A percentile compares a stretch with the other conserved stretches of the same genome.
phyloP scores from a whole-genome alignment of 2,797 vertebrate genomes.

The Lepus oiostolus region DNA sequence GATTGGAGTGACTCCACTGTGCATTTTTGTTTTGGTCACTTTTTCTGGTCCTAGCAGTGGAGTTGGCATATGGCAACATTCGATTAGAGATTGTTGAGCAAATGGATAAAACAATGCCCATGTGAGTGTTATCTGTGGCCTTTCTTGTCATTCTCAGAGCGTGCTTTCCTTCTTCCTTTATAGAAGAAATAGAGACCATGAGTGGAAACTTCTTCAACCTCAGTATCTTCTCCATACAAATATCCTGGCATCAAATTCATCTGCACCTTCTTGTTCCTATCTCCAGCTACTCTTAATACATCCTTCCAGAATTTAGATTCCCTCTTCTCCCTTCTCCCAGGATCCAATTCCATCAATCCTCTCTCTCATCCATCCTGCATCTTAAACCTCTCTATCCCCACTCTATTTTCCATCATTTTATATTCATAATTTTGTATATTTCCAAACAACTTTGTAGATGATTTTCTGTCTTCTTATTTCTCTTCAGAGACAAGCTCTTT shows the following conservation, averaged over 20 bases:
- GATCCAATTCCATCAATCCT: background rate
- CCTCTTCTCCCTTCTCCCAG: background rate
- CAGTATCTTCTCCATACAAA: background rate
- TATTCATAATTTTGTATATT: background rate
- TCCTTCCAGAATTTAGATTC: background rate
- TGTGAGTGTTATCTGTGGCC: background rate
- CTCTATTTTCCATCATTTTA: background rate
- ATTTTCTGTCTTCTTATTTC: constrained; percentile 35
- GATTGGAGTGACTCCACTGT: background rate
- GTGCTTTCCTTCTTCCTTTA: background rate
- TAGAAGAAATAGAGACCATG: background rate
- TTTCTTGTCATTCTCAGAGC: background rate
- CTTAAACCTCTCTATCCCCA: background rate
- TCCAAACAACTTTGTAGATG: background rate
- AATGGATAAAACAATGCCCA: background rate
- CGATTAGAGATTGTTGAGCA: background rate
- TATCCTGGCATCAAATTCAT: background rate
- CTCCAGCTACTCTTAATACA: background rate
- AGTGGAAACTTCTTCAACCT: background rate
- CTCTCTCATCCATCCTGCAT: background rate
- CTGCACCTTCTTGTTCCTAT: background rate
- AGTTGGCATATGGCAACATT: background rate
- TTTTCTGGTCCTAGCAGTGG: background rate
- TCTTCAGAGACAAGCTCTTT: background rate
- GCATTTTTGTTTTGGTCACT: background rate